A percentile compares a stretch with the other conserved stretches of the same genome.
Conservation (phyloP, 2,888 invertebrate species). For the Eupithecia vulgata region DNA sequence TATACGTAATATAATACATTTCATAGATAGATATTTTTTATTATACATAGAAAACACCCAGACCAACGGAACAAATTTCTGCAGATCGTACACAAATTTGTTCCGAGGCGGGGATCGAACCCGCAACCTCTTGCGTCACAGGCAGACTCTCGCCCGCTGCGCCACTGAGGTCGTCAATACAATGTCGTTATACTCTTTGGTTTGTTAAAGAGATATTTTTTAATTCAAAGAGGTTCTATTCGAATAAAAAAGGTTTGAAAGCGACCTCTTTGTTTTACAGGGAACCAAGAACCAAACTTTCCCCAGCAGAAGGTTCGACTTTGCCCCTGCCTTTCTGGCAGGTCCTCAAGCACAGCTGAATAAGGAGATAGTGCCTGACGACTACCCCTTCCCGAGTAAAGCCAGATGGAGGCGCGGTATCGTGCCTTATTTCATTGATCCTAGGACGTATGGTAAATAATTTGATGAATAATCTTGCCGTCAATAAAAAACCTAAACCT, state of each 20-base stretch:
- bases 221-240: not conserved
- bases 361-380: not conserved
- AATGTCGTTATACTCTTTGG: too few species aligned
- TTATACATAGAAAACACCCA: too few species aligned
- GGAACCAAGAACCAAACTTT: not conserved
- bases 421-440: slow-evolving; percentile 72
- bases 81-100: too few species aligned
- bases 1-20: too few species aligned
- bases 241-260: not conserved
- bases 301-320: slow-evolving; percentile 36
- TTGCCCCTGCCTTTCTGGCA: slow-evolving; percentile 27
- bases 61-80: too few species aligned
- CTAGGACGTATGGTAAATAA: slow-evolving; percentile 68
- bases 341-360: not conserved
- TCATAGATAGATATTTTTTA: too few species aligned
- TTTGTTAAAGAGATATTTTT: too few species aligned
- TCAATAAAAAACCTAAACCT: too few species aligned
- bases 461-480: not conserved
- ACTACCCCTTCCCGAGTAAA: slow-evolving; percentile 51
- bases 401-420: slow-evolving; percentile 66
- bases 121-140: too few species aligned
- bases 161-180: too few species aligned
- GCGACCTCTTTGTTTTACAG: slow-evolving; percentile 12
- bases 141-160: too few species aligned
- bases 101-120: too few species aligned